Evolutionary conservation across 2,888 invertebrate species (phyloP).

Genomic region (Stenolophus ochropezus): DNA sequence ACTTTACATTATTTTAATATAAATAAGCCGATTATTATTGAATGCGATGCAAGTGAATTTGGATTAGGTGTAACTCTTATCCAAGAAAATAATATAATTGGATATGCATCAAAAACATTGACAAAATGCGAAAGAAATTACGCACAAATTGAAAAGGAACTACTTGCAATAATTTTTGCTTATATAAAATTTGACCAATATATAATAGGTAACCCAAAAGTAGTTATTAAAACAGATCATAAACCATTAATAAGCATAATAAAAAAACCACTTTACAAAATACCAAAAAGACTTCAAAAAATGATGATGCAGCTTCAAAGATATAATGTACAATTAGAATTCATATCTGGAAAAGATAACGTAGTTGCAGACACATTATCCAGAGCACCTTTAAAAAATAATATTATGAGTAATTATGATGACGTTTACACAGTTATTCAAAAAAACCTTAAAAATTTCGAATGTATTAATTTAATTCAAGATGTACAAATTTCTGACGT

Average conservation of each 20-base stretch:
- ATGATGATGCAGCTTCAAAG: conserved; percentile 50
- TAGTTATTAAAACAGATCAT: conserved; percentile 62
- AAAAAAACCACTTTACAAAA: conserved; percentile 9
- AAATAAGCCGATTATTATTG: conserved; percentile 58
- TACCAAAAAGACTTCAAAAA: conserved; percentile 40
- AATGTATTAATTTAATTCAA: neutral
- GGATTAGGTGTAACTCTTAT: conserved; percentile 50
- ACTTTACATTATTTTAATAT: conserved; percentile 58
- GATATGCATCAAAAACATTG: no score
- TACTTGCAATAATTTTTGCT: conserved; percentile 61
- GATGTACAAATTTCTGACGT: neutral
- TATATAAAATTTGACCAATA: conserved; percentile 63
- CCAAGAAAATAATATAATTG: conserved; percentile 59
- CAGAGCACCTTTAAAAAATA: neutral
- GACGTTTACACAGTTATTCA: neutral
- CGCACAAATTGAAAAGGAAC: conserved; percentile 59
- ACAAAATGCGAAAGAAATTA: conserved; percentile 57
- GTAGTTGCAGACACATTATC: conserved; percentile 32
- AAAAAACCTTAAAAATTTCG: neutral
- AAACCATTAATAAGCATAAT: conserved; percentile 60
- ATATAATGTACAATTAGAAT: conserved; percentile 49
- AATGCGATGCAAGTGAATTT: conserved; percentile 60
- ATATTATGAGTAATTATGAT: neutral
- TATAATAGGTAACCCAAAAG: conserved; percentile 61
- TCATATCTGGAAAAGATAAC: conserved; percentile 18